Evolutionary conservation across 2,113 vertebrate genomes (phyloP), one percentile per base, ranked within the genome.

Genomic region (Ailuropoda melanoleuca): DNA sequence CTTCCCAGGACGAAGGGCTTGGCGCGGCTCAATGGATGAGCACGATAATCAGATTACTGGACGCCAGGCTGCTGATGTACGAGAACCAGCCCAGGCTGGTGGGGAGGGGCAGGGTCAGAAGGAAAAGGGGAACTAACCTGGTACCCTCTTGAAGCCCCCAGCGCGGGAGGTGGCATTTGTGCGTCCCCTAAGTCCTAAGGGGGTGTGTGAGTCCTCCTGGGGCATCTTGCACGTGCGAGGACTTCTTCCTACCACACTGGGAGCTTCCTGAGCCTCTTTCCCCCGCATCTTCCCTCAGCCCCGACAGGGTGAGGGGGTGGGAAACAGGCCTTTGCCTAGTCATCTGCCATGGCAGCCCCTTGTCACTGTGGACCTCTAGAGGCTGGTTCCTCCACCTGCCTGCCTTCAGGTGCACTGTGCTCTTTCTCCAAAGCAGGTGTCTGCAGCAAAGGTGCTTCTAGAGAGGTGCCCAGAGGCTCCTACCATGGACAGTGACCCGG

Each of bases 401-500:
- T 48, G 68, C 66, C 37, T 83, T 89, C 60, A 80, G 48, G 23
- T 13, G 9, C 1, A 10, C 8, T 17, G 58, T 21, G 66, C 48
- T 74, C 95, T 58, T 48, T 72, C 53, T 58, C 78, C 75, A 66
- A 29, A 78, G 86, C 50, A 78, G 50, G 26, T 53, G 80, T 78
- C 18, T 64, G 21, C 21, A 93, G 58, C 31, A 48, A 70, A 93
- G 14, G 14, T 55, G 62, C 43, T 62, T 78, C 80, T 56, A 21
- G 46, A n/a, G n/a, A 84, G 70, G 24, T 46, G 55, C 29, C 50
- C 68, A 31, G 39, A 78, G 64, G 62, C n/a, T 94, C 98, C 98
- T 98, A 99, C 99, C 99, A 96, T 98, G 99, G 93, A 99, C 99
- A 18, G 98, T 98, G 97, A 99, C 99, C 39, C 93, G 98, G 96